Evolutionary conservation across 2,797 vertebrate species (phyloP).

Genomic region (Urophycis tenuis): DNA sequence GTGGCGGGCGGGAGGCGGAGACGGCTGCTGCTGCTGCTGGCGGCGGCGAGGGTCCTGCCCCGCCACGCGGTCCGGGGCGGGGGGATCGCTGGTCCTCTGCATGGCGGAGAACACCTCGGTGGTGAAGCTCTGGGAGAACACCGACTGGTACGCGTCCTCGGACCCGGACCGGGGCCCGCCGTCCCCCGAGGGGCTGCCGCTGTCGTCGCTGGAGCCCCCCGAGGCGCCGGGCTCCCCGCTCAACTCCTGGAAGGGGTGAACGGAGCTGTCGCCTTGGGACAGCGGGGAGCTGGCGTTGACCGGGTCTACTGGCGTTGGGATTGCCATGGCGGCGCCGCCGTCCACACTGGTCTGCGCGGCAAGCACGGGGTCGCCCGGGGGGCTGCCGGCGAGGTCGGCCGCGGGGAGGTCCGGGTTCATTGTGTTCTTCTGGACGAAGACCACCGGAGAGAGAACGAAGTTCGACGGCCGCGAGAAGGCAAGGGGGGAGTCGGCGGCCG

Average conservation of each 20-base stretch:
- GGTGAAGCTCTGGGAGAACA: conserved; percentile 43
- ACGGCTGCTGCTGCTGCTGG: no score
- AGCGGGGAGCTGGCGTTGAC: neutral
- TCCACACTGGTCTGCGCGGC: no score
- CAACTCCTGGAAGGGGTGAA: neutral
- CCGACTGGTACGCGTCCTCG: conserved; percentile 39
- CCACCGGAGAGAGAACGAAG: neutral
- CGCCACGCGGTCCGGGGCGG: neutral
- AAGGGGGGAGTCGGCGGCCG: neutral
- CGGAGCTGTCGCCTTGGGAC: neutral
- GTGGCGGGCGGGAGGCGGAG: neutral
- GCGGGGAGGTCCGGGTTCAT: neutral
- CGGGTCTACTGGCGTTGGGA: no score
- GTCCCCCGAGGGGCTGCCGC: neutral
- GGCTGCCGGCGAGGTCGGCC: no score
- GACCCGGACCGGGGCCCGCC: conserved; percentile 17
- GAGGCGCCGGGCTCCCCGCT: neutral
- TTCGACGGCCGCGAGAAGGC: neutral
- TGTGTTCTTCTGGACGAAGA: neutral
- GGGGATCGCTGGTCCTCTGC: rapidly evolving
- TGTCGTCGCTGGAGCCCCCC: neutral
- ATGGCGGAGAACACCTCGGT: conserved; percentile 14
- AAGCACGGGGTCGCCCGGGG: no score
- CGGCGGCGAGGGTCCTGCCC: neutral
- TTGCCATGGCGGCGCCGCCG: no score